Evolutionary conservation across 2,888 invertebrate genomes (phyloP).

Genomic region (Cerastis rubricosa): DNA sequence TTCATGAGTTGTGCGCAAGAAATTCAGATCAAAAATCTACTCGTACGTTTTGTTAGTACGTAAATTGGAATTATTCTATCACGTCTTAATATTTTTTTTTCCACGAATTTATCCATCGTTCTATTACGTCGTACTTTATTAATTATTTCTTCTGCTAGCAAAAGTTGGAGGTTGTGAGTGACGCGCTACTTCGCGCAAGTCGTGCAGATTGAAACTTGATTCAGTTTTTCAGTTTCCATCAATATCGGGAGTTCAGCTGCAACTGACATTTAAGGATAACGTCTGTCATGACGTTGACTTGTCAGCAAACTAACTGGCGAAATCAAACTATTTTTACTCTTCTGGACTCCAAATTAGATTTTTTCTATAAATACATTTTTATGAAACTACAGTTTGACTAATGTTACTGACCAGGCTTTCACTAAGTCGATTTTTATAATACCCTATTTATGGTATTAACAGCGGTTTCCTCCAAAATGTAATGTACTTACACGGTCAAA

Average conservation of each 20-base stretch:
- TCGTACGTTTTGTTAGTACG: background rate
- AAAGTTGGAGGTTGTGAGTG: too few relatives aligned
- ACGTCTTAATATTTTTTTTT: background rate
- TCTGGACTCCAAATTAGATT: background rate
- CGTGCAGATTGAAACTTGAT: background rate
- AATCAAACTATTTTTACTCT: background rate
- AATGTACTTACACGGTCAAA: too few relatives aligned
- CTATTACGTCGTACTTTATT: background rate
- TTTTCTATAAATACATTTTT: background rate
- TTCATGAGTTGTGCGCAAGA: too few relatives aligned
- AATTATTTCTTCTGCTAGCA: background rate
- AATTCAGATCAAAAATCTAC: background rate
- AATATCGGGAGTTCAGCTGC: background rate
- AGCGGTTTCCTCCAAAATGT: background rate
- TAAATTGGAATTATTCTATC: background rate
- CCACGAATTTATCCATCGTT: background rate
- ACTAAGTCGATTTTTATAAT: background rate
- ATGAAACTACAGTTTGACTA: background rate
- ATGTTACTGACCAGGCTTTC: too few relatives aligned
- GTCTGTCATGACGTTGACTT: background rate
- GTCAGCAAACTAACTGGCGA: background rate
- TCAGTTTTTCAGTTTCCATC: background rate
- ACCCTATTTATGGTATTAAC: background rate
- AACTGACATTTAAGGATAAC: background rate
- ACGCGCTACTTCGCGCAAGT: background rate